Evolutionary conservation across 2,888 invertebrate genomes (phyloP).

Genomic region (Ophioninae sp.): DNA sequence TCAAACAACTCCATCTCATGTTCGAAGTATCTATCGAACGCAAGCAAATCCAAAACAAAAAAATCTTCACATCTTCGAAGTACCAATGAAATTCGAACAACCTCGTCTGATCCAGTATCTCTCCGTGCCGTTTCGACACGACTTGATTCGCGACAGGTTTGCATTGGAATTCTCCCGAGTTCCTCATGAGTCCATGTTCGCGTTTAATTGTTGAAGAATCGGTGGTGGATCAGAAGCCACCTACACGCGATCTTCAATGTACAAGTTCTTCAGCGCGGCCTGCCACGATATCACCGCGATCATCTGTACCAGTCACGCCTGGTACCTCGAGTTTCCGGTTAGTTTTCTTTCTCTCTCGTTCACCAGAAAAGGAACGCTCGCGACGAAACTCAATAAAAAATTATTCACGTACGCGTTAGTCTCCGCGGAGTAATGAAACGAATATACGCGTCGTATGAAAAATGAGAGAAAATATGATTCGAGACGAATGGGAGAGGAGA

Average conservation of each 20-base stretch:
- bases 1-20: too few relatives aligned
- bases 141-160: neutral
- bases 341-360: conserved; percentile 23
- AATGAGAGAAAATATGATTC: conserved; percentile 31
- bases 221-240: conserved; percentile 29
- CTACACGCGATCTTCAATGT: conserved; percentile 49
- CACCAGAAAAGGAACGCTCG: neutral
- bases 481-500: conserved; percentile 25
- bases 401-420: conserved; percentile 32
- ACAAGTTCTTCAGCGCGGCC: conserved; percentile 49
- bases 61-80: too few relatives aligned
- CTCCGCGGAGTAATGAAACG: conserved; percentile 34
- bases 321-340: conserved; percentile 59
- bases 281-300: conserved; percentile 47
- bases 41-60: too few relatives aligned
- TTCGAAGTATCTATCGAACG: too few relatives aligned
- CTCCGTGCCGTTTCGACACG: neutral
- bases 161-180: neutral
- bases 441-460: conserved; percentile 19
- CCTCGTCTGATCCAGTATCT: too few relatives aligned
- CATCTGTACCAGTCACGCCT: conserved; percentile 61
- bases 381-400: conserved; percentile 38
- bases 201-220: conserved; percentile 8
- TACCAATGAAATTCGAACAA: too few relatives aligned
- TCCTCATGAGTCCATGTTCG: neutral